A percentile compares a stretch with the other conserved stretches of the same genome.
phyloP scores from a whole-genome alignment of 2,113 vertebrate genomes.

The Vombatus ursinus region DNA sequence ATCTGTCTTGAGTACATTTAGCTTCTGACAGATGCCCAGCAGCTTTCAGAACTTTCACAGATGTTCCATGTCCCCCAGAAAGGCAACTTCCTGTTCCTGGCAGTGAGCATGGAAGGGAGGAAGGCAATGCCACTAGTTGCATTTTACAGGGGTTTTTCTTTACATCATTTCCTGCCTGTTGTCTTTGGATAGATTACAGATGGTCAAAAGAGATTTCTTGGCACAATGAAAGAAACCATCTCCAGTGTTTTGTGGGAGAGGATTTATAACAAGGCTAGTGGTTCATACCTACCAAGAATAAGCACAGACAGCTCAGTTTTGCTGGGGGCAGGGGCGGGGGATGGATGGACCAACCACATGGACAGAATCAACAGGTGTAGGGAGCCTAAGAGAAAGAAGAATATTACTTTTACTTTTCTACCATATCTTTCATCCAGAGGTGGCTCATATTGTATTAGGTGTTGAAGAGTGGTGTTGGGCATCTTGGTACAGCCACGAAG shows the following conservation, averaged over 20 bases:
- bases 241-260: conserved; percentile 69
- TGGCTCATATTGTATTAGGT: not conserved
- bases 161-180: conserved; percentile 72
- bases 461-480: not conserved
- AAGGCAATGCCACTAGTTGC: conserved; percentile 59
- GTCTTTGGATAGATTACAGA: conserved; percentile 77
- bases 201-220: conserved; percentile 76
- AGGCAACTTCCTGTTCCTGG: conserved; percentile 63
- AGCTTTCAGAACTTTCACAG: conserved; percentile 54
- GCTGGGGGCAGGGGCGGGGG: not conserved
- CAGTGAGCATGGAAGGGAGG: not conserved
- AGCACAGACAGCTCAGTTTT: conserved; percentile 29
- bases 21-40: conserved; percentile 71
- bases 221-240: conserved; percentile 60
- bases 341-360: not conserved
- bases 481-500: not conserved
- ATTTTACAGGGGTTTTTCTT: conserved; percentile 68
- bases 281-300: conserved; percentile 51
- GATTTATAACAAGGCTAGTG: conserved; percentile 70
- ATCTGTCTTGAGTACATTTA: conserved; percentile 65
- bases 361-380: not conserved
- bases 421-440: not conserved
- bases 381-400: not conserved
- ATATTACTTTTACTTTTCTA: not conserved
- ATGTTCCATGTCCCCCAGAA: conserved; percentile 64